Evolutionary conservation across 2,888 invertebrate species (phyloP), one percentile per base, ranked within the genome.

Genomic region (Hofmannophila pseudospretella): DNA sequence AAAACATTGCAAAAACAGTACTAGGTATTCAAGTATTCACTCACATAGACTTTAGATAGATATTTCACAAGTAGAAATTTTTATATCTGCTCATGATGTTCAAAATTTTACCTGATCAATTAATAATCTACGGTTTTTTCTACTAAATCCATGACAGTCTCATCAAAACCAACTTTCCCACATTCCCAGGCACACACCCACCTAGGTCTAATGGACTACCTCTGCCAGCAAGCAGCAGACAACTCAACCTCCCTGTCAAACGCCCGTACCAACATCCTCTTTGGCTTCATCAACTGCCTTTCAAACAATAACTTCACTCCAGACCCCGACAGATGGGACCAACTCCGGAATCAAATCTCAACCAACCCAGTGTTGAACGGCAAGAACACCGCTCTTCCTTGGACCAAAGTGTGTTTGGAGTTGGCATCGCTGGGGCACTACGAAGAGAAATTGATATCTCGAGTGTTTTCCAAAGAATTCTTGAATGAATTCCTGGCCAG

Each of bases 241-340:
- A 56, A 88, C 41, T 77, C 85, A 0, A 46, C 50, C 0, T 51
- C 72, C 0, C 57, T 90, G 8, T 48, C 70, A n/a, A 58, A 68
- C 9, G 78, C 76, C 1, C 68, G 85, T 19, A 62, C 77, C 0
- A 61, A 72, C 45, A 57, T 81, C 2, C 62, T 90, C 12, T 81
- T 88, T 41, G 71, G 71, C 22, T 77, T 91, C 52, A 68, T 90
- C 28, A 80, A 85, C 54, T 88, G 85, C 28, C 74, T 91, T n/a
- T 79, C 90, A 1, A 79, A 81, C 49, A 88, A 89, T 32, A 89
- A 91, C 70, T 91, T 89, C 60, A 88, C 81, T 11, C 91, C 93
- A 0, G 61, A 75, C 5, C 55, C 82, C 0, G 54, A 54, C 0
- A 60, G 62, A 42, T 93, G 91, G 91, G 59, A 76, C 0, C 54